Base-by-base conservation (phyloP, 2,888 invertebrate species). In the Watsonalla cultraria region DNA sequence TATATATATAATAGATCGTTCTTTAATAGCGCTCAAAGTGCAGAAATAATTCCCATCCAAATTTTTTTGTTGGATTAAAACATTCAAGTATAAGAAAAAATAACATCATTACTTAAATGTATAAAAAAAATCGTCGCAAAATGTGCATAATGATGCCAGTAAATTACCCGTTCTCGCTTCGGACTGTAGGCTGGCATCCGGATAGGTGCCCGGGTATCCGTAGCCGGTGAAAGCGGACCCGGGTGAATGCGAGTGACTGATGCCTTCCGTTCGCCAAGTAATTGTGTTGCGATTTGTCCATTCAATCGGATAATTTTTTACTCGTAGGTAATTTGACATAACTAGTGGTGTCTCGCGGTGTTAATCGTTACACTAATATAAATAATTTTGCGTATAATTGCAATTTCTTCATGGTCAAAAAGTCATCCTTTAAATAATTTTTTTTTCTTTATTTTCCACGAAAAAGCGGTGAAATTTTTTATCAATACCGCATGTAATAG, bases 261-360 rank as follows among this genome's bases (percentile, higher is more conserved):
- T 77, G 73, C 60, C 66, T 77, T 76, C 76, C 76, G 76, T 62
- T 57, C 54, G 55, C 61, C 63, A 66, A 62, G 72, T 74, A 76
- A 77, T 76, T 76, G 76, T 73, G 70, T 65, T 65, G 68, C 69
- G 76, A 76, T 76, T 76, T 75, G 73, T 77, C 73, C 61, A 59
- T 70, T 73, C 58, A 54, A 50, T 53, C 37, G 51, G 49, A 50
- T 35, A 24, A 46, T 52, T 52, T 46, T 47, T 52, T 24, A 37
- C 24, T 24, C 24, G 24, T 8, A 7, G 24, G 51, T 14, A 15
- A 11, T 11, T 54, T 37, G 45, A 24, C 24, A 24, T 24, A 24
- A 24, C 24, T 24, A 24, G 24, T 24, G 24, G 24, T 24, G 24
- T 1, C 24, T 24, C 24, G 24, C 24, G 24, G 24, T 24, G 1